phyloP scores from a whole-genome alignment of 2,113 vertebrate genomes.

The Nasalis larvatus region DNA sequence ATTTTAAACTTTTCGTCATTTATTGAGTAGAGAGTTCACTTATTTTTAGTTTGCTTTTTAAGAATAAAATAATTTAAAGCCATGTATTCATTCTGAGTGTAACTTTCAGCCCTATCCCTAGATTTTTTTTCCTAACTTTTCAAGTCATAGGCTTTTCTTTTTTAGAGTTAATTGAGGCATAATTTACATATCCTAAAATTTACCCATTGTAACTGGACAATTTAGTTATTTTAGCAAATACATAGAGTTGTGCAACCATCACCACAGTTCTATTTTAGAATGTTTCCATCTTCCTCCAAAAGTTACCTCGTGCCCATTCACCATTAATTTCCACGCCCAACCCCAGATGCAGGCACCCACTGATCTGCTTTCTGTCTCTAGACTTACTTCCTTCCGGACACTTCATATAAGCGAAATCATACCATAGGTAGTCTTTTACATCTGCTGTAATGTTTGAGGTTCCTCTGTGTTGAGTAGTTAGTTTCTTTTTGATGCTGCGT shows the following conservation, averaged over 20 bases:
- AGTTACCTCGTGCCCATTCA: background rate
- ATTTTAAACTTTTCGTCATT: background rate
- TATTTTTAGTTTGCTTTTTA: constrained; percentile 25
- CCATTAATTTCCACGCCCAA: fast-evolving
- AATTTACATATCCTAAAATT: background rate
- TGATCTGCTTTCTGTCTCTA: background rate
- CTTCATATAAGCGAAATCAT: background rate
- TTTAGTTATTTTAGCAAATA: background rate
- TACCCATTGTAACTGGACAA: background rate
- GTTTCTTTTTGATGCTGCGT: background rate
- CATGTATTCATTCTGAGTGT: background rate
- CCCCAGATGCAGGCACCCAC: background rate
- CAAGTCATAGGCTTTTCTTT: background rate
- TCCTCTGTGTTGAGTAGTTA: background rate
- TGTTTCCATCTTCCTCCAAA: background rate
- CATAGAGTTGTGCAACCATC: background rate
- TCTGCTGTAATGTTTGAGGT: background rate
- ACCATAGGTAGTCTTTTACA: background rate
- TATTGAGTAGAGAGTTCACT: background rate
- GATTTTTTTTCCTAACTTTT: background rate
- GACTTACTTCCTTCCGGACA: background rate
- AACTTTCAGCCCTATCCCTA: background rate
- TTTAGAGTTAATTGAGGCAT: background rate
- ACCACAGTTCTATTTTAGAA: background rate
- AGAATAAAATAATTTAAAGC: background rate